These are phyloP conservation scores for Phenganax marumi DNA, from an alignment of 92 coral and sea anemone species.

Conservation along the genomic window DNA sequence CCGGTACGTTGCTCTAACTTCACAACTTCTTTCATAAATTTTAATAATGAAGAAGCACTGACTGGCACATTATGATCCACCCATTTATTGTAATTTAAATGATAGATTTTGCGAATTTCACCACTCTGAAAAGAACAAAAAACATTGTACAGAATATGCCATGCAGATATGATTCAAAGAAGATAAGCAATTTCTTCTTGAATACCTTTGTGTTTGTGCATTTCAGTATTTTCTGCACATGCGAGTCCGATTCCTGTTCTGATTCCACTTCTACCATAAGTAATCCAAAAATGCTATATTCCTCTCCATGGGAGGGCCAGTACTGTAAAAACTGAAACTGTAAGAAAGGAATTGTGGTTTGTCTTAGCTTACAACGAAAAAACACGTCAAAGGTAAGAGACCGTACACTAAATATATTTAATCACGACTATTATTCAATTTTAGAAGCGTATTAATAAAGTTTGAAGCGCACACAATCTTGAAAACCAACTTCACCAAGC, in stretches of 20 bases:
- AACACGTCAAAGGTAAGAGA: background rate
- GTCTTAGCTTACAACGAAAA: background rate
- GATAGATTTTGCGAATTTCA: constrained; percentile 72
- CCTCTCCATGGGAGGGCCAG: constrained; percentile 91
- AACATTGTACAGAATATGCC: background rate
- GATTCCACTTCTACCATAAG: constrained; percentile 73
- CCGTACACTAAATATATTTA: background rate
- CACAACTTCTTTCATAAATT: constrained; percentile 82
- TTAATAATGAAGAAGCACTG: constrained; percentile 79
- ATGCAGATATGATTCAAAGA: background rate
- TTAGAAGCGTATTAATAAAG: too few relatives aligned
- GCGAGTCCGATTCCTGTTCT: constrained; percentile 64
- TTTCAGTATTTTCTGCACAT: constrained; percentile 67
- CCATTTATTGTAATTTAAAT: constrained; percentile 85
- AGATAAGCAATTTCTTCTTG: background rate
- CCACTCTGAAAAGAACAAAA: constrained; percentile 58
- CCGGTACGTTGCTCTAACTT: constrained; percentile 95
- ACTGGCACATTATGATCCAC: constrained; percentile 79
- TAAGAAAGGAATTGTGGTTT: background rate
- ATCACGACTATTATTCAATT: too few relatives aligned
- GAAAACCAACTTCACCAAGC: background rate
- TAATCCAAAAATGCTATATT: constrained; percentile 68
- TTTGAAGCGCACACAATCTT: background rate
- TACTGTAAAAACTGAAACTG: constrained; percentile 82
- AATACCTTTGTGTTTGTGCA: constrained; percentile 88